Evolutionary conservation across 2,797 vertebrate genomes (phyloP).

Genomic region (Emys orbicularis): DNA sequence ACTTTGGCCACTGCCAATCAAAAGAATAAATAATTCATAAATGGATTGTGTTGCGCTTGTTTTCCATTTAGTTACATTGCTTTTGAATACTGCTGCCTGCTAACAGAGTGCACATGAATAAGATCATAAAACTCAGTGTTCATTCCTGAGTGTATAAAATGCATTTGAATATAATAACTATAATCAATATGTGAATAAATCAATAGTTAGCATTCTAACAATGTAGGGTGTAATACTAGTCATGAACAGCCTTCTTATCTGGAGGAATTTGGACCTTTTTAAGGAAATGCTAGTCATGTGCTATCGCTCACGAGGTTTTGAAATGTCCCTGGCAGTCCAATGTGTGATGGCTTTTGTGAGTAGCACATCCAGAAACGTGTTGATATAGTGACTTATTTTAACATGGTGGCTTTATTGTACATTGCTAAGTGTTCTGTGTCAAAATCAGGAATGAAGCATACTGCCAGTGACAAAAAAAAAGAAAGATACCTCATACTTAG

Average conservation of each 20-base stretch:
- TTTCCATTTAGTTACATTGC: slow-evolving; percentile 15
- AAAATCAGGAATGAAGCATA: slow-evolving; percentile 64
- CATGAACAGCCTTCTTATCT: slow-evolving; percentile 38
- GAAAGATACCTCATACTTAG: slow-evolving; percentile 29
- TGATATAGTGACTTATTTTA: slow-evolving; percentile 44
- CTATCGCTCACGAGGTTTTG: slow-evolving; percentile 24
- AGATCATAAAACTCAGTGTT: neutral
- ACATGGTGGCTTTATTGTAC: slow-evolving; percentile 45
- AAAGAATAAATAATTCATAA: neutral
- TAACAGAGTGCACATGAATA: neutral
- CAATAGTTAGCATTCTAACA: slow-evolving; percentile 23
- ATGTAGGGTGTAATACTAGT: slow-evolving; percentile 52
- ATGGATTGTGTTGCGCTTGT: neutral
- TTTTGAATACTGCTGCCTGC: neutral
- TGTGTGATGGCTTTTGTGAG: slow-evolving; percentile 6
- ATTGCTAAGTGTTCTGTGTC: slow-evolving; percentile 47
- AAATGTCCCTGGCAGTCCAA: slow-evolving; percentile 11
- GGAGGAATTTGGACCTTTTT: slow-evolving; percentile 27
- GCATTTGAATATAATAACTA: neutral
- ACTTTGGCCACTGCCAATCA: neutral
- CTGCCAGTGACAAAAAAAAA: slow-evolving; percentile 30
- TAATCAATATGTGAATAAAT: slow-evolving; percentile 30
- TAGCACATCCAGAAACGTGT: neutral
- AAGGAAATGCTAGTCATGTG: slow-evolving; percentile 55
- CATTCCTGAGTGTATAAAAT: neutral